These are phyloP conservation scores for Dynastes maya DNA, from an alignment of 2,888 invertebrate genomes.

Conservation along the genomic window DNA sequence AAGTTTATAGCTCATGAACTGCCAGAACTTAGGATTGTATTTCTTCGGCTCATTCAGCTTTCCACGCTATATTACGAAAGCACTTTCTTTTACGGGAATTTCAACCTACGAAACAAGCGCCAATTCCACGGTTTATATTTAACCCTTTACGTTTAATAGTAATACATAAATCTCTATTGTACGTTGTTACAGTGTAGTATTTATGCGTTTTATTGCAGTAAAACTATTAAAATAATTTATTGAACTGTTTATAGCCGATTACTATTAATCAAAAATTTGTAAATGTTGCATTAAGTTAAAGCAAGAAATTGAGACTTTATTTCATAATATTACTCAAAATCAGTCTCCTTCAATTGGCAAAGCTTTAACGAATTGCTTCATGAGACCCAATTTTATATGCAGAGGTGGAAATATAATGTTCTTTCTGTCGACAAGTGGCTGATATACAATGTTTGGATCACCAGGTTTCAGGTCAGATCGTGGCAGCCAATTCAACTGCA, in stretches of 20 bases:
- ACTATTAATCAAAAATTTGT: too few relatives aligned
- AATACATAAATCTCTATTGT: constrained; percentile 21
- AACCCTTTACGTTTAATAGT: constrained; percentile 24
- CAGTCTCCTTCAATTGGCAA: too few relatives aligned
- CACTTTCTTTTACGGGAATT: constrained; percentile 43
- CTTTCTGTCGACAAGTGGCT: too few relatives aligned
- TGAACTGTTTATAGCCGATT: background rate
- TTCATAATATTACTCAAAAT: too few relatives aligned
- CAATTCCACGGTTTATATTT: constrained; percentile 2
- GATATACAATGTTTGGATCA: too few relatives aligned
- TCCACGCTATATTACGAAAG: constrained; percentile 38
- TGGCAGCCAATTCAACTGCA: too few relatives aligned
- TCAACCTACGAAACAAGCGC: constrained; percentile 14
- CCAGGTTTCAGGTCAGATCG: too few relatives aligned
- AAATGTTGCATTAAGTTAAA: too few relatives aligned
- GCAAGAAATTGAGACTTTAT: too few relatives aligned
- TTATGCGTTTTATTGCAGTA: background rate
- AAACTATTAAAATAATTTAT: constrained; percentile 1
- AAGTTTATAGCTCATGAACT: constrained; percentile 61
- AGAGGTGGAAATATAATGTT: too few relatives aligned
- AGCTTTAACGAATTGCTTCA: too few relatives aligned
- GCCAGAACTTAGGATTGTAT: constrained; percentile 51
- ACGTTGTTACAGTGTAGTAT: constrained; percentile 12
- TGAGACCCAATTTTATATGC: too few relatives aligned
- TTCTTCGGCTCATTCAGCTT: constrained; percentile 43